Percentiles rank a stretch among this genome's conserved stretches.
phyloP scores from a whole-genome alignment of 2,888 invertebrate genomes.

The Emesis russula region DNA sequence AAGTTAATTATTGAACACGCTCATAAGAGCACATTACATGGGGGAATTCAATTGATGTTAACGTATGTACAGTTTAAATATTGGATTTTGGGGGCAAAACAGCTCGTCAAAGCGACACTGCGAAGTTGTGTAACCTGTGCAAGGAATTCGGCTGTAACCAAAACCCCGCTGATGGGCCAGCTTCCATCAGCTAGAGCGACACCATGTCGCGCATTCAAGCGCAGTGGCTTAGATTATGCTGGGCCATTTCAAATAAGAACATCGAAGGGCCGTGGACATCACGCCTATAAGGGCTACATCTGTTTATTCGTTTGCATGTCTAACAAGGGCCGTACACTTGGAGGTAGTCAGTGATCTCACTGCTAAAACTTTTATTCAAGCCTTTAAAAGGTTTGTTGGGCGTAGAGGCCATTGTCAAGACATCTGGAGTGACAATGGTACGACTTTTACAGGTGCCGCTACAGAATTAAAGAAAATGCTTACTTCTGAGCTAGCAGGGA shows the following conservation, averaged over 20 bases:
- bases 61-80: no score
- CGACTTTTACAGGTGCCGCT: background rate
- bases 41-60: no score
- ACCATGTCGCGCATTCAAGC: background rate
- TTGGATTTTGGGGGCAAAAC: background rate
- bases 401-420: constrained; percentile 42
- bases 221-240: background rate
- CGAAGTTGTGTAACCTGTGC: background rate
- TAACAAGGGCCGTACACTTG: constrained; percentile 37
- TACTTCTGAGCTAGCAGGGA: background rate
- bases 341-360: constrained; percentile 34
- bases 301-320: background rate
- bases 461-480: background rate
- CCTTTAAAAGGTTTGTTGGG: constrained; percentile 35
- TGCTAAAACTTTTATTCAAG: constrained; percentile 32
- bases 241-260: background rate
- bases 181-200: background rate
- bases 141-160: background rate
- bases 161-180: background rate
- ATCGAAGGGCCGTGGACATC: background rate
- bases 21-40: no score
- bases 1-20: no score
- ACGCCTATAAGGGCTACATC: background rate
- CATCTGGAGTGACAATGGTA: constrained; percentile 2
- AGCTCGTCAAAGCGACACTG: background rate